These are phyloP conservation scores for Tenthredo notha DNA, from an alignment of 2,888 invertebrate species.

Conservation along the genomic window DNA sequence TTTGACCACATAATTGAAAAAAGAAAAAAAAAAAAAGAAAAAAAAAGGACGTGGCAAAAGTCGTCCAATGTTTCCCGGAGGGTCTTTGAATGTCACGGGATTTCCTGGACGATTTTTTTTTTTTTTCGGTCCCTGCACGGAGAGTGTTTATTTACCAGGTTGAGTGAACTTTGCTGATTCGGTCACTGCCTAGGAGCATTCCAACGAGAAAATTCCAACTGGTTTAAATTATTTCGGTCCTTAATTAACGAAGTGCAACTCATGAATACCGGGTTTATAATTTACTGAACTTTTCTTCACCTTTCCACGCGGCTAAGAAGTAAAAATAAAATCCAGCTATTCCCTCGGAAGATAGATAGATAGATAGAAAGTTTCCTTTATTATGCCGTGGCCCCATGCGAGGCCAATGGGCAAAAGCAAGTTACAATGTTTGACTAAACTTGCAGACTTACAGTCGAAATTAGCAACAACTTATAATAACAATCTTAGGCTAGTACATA, in stretches of 20 bases:
- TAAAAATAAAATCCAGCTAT: neutral
- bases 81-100: slow-evolving; percentile 18
- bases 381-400: too few species aligned
- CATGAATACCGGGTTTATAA: neutral
- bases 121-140: neutral
- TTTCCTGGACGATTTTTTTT: neutral
- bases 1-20: slow-evolving; percentile 38
- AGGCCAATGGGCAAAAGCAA: too few species aligned
- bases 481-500: too few species aligned
- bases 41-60: slow-evolving; percentile 13
- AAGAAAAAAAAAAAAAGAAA: slow-evolving; percentile 25
- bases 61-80: slow-evolving; percentile 27
- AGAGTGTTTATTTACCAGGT: neutral
- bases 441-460: too few species aligned
- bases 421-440: too few species aligned
- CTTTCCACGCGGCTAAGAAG: neutral
- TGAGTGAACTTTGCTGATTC: neutral
- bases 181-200: neutral
- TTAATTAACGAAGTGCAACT: neutral
- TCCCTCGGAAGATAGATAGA: neutral
- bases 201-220: neutral
- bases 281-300: neutral
- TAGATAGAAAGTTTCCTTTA: too few species aligned
- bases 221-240: neutral
- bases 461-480: too few species aligned